Evolutionary conservation across 2,113 vertebrate genomes (phyloP).

Genomic region (Dicaeum eximium): DNA sequence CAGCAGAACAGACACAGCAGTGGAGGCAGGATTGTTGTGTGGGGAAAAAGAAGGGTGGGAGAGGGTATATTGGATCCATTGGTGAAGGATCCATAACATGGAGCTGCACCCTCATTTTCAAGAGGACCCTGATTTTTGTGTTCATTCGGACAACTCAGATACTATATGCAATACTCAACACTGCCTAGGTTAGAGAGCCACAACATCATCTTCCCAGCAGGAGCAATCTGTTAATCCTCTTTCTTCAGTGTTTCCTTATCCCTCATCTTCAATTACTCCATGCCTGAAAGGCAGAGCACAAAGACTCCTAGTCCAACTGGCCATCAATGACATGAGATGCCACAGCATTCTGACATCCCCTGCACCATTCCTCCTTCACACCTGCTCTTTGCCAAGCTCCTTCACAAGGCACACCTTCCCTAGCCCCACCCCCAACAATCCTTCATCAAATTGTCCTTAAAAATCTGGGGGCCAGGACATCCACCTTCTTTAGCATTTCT

Average conservation of each 20-base stretch:
- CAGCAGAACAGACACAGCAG: not conserved
- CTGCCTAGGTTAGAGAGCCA: not conserved
- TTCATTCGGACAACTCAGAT: not conserved
- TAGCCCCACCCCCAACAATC: not conserved
- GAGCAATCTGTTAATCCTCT: not conserved
- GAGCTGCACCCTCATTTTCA: not conserved
- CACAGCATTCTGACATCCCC: not conserved
- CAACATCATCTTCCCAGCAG: fast-evolving
- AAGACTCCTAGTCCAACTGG: not conserved
- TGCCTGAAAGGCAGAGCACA: not conserved
- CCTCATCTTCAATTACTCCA: not conserved
- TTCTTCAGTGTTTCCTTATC: not conserved
- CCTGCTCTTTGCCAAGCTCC: not conserved
- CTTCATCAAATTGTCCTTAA: not conserved
- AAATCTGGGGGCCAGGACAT: not conserved
- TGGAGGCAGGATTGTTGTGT: not conserved
- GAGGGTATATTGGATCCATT: not conserved
- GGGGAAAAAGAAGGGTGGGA: not conserved
- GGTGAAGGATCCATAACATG: not conserved
- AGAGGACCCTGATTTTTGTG: not conserved
- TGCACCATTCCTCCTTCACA: not conserved
- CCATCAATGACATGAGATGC: not conserved
- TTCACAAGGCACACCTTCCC: not conserved
- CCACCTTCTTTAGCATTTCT: not conserved
- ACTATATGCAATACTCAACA: not conserved